Evolutionary conservation across 2,888 invertebrate genomes (phyloP).

Genomic region (Criorhina ranunculi): DNA sequence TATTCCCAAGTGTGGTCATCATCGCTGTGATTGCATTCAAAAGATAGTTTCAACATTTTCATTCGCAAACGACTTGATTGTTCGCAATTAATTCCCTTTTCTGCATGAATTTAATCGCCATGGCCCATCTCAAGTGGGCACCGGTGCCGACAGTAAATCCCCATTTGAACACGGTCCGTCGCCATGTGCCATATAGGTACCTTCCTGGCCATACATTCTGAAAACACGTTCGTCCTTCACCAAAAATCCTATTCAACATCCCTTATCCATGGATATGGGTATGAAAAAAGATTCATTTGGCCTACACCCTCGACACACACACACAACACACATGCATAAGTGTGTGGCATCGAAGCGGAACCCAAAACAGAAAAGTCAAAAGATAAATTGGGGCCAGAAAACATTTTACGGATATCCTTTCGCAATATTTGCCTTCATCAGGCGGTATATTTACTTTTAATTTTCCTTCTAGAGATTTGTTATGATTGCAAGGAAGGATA

Average conservation of each 20-base stretch:
- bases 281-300: not conserved
- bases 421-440: conserved; percentile 50
- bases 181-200: conserved; percentile 17
- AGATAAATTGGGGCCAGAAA: conserved; percentile 32
- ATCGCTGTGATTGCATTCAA: conserved; percentile 12
- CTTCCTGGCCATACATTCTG: conserved; percentile 10
- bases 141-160: conserved; percentile 16
- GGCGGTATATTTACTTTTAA: conserved; percentile 53
- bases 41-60: conserved; percentile 50
- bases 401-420: conserved; percentile 56
- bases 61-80: conserved; percentile 52
- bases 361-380: conserved; percentile 6
- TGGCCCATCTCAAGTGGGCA: conserved; percentile 27
- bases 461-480: conserved; percentile 31
- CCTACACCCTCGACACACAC: not conserved
- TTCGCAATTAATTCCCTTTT: conserved; percentile 50
- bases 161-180: conserved; percentile 36
- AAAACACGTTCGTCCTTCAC: not conserved
- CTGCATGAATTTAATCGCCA: conserved; percentile 44
- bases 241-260: conserved; percentile 11
- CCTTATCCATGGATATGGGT: conserved; percentile 2
- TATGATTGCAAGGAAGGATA: conserved; percentile 37
- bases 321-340: not conserved
- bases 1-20: not conserved
- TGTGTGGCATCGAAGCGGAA: not conserved